Evolutionary conservation across 35 echinoderm and acorn worm species (phyloP).

Genomic region (Lytechinus variegatus): DNA sequence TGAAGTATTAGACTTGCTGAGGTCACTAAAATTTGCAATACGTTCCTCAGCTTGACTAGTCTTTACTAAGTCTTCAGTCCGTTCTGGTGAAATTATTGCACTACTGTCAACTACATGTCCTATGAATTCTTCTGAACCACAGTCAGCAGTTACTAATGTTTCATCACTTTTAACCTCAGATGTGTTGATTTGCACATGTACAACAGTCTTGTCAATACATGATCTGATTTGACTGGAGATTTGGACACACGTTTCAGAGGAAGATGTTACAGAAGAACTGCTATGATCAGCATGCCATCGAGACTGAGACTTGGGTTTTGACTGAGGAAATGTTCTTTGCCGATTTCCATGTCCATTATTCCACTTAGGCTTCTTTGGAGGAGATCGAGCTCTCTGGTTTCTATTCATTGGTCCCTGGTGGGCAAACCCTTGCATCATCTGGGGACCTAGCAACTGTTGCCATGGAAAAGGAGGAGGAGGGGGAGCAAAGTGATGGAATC

Average conservation of each 20-base stretch:
- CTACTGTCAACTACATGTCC: neutral
- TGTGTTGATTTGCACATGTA: neutral
- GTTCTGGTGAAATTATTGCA: neutral
- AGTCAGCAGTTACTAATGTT: neutral
- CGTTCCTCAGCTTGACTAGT: neutral
- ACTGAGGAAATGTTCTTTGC: neutral
- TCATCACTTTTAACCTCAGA: neutral
- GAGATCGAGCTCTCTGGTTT: neutral
- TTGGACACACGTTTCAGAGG: neutral
- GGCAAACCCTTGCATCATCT: constrained; percentile 2
- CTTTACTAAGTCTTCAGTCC: neutral
- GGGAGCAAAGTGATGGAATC: neutral
- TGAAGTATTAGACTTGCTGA: too few relatives aligned
- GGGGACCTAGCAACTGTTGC: neutral
- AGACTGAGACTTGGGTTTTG: neutral
- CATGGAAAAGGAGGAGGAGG: neutral
- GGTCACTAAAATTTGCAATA: too few relatives aligned
- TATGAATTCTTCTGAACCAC: neutral
- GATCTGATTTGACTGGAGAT: neutral
- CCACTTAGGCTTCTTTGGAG: neutral
- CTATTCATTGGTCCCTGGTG: neutral
- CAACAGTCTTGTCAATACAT: neutral
- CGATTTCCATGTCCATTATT: neutral
- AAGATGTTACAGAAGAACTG: neutral
- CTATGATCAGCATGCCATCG: neutral